Conservation (phyloP, 2,888 invertebrate species). For the Taenaris catops region DNA sequence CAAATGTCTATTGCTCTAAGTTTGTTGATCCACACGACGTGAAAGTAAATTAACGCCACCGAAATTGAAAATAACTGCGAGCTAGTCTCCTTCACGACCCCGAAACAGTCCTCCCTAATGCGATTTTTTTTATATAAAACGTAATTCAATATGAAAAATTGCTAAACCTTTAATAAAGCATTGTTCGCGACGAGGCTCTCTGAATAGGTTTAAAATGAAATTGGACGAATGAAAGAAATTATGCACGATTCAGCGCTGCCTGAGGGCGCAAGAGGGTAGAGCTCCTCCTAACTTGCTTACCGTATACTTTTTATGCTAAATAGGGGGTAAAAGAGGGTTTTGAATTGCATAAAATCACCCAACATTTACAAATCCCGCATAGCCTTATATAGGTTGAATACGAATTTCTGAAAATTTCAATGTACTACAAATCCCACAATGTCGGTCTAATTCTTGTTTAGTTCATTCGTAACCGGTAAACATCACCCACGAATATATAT, state of each 20-base stretch:
- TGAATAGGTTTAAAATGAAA: slow-evolving; percentile 30
- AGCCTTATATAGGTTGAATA: not conserved
- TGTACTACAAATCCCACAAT: no score
- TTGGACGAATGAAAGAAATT: slow-evolving; percentile 30
- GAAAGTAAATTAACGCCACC: no score
- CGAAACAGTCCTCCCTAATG: not conserved
- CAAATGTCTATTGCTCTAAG: no score
- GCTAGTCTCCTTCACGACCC: no score
- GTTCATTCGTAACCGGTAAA: no score
- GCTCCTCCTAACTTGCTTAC: slow-evolving; percentile 9
- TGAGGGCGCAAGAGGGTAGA: slow-evolving; percentile 14
- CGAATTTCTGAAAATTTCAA: no score
- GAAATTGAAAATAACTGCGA: no score
- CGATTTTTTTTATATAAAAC: slow-evolving; percentile 7
- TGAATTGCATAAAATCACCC: slow-evolving; percentile 13
- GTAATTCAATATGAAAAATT: slow-evolving; percentile 28
- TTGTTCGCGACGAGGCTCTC: slow-evolving; percentile 23
- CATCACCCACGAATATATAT: no score
- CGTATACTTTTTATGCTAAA: slow-evolving; percentile 16
- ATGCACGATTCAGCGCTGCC: slow-evolving; percentile 25
- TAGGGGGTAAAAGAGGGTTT: slow-evolving; percentile 8
- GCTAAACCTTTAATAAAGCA: slow-evolving; percentile 31
- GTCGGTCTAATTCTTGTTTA: no score
- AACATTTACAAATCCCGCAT: no score
- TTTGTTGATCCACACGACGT: no score